Evolutionary conservation across 1,140 invertebrate species (phyloP).

Genomic region (Microvelia longipes): DNA sequence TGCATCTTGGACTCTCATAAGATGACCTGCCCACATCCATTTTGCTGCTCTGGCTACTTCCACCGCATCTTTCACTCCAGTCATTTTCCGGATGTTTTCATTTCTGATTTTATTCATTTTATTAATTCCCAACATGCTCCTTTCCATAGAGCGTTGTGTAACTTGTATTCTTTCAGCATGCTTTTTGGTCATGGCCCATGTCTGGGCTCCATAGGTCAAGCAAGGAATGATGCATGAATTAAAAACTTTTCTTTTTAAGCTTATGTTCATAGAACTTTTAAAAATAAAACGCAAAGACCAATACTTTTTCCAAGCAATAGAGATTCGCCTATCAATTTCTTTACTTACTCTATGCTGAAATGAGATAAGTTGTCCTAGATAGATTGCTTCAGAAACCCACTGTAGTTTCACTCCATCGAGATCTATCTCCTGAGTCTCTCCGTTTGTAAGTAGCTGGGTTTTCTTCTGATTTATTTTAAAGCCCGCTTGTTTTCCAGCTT

Average conservation of each 20-base stretch:
- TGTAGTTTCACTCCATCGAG: slow-evolving; percentile 3
- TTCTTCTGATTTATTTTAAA: slow-evolving; percentile 10
- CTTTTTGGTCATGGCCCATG: slow-evolving; percentile 9
- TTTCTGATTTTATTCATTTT: slow-evolving; percentile 7
- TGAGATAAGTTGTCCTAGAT: background rate
- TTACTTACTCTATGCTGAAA: background rate
- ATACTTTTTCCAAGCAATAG: slow-evolving; percentile 8
- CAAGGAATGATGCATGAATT: slow-evolving; percentile 7
- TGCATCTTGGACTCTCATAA: slow-evolving; percentile 5
- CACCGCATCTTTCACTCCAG: background rate
- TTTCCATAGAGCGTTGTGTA: slow-evolving; percentile 8
- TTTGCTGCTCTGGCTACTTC: background rate
- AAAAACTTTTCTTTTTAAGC: slow-evolving; percentile 4
- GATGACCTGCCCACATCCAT: slow-evolving; percentile 15
- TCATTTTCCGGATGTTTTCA: background rate
- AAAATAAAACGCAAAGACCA: slow-evolving; percentile 8
- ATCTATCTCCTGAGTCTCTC: background rate
- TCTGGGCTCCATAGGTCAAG: slow-evolving; percentile 11
- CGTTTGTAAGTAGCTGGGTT: slow-evolving; percentile 10
- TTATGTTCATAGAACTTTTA: background rate
- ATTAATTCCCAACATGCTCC: background rate
- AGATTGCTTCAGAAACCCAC: slow-evolving; percentile 3
- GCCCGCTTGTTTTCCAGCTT: slow-evolving; percentile 4
- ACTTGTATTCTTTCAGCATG: background rate
- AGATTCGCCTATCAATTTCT: slow-evolving; percentile 10